These are phyloP conservation scores for Linnaemya vulpina DNA, from an alignment of 2,888 invertebrate genomes.

Conservation along the genomic window DNA sequence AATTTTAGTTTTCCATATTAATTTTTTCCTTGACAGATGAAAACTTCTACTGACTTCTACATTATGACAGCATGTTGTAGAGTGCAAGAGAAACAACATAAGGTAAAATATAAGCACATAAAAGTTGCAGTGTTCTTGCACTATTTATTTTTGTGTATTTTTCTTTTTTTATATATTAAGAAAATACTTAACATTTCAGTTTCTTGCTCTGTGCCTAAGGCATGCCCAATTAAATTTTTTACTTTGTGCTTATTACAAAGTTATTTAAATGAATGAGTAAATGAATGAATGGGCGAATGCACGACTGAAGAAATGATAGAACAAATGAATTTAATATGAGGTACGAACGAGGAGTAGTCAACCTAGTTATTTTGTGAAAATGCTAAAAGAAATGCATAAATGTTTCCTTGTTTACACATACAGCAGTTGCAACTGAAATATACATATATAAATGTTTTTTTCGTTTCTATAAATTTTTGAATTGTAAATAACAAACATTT, in stretches of 20 bases:
- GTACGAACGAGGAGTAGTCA: conserved; percentile 24
- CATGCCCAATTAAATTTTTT: conserved; percentile 68
- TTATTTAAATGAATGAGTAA: conserved; percentile 59
- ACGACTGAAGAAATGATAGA: conserved; percentile 30
- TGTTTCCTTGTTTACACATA: conserved; percentile 20
- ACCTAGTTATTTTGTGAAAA: conserved; percentile 49
- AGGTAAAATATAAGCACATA: background rate
- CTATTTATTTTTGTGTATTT: background rate
- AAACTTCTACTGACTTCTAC: no score
- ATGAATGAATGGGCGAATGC: conserved; percentile 34
- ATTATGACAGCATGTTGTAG: background rate
- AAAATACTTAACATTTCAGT: conserved; percentile 58
- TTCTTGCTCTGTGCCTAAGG: conserved; percentile 52
- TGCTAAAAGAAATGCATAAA: conserved; percentile 28
- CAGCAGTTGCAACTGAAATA: background rate
- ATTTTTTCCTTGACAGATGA: no score
- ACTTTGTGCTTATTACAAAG: conserved; percentile 67
- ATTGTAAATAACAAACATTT: conserved; percentile 19
- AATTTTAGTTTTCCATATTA: no score
- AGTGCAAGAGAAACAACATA: background rate
- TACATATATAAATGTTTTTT: no score
- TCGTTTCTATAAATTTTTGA: background rate
- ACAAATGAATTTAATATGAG: conserved; percentile 46
- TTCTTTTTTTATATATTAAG: conserved; percentile 16
- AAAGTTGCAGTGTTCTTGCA: background rate